These are phyloP conservation scores for Halisarca cf. caerulea DNA, from an alignment of 37 sponge, comb jelly and placozoan genomes.

Conservation along the genomic window DNA sequence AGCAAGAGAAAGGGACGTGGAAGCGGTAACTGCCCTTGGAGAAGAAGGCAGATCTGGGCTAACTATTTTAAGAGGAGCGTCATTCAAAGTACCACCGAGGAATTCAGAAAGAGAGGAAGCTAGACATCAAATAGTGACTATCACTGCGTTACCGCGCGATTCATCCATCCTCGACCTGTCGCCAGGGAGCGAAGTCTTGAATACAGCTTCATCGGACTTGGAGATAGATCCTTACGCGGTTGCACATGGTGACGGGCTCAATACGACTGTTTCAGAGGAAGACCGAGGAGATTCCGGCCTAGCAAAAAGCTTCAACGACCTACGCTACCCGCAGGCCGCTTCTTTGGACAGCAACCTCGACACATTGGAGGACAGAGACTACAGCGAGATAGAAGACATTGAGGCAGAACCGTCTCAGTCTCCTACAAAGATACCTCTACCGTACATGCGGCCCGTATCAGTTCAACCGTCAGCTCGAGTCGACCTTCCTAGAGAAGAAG, in stretches of 20 bases:
- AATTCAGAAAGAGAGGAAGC: neutral
- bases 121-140: neutral
- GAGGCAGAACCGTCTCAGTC: too few species aligned
- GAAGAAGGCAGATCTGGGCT: neutral
- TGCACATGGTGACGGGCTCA: neutral
- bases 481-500: neutral
- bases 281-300: neutral
- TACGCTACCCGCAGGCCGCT: neutral
- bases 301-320: neutral
- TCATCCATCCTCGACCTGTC: too few species aligned
- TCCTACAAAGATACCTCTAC: neutral
- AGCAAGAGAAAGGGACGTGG: neutral
- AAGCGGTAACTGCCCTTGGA: neutral
- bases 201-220: too few species aligned
- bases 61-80: constrained; percentile 1
- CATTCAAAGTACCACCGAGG: neutral
- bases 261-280: neutral
- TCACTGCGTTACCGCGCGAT: neutral
- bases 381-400: constrained; percentile 6
- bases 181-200: too few species aligned
- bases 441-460: neutral
- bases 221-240: neutral
- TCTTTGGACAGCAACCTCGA: neutral
- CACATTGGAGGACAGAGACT: neutral
- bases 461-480: neutral